Base-by-base conservation (phyloP, 37 sponge, comb jelly and placozoan species). In the Geodia barretti region DNA sequence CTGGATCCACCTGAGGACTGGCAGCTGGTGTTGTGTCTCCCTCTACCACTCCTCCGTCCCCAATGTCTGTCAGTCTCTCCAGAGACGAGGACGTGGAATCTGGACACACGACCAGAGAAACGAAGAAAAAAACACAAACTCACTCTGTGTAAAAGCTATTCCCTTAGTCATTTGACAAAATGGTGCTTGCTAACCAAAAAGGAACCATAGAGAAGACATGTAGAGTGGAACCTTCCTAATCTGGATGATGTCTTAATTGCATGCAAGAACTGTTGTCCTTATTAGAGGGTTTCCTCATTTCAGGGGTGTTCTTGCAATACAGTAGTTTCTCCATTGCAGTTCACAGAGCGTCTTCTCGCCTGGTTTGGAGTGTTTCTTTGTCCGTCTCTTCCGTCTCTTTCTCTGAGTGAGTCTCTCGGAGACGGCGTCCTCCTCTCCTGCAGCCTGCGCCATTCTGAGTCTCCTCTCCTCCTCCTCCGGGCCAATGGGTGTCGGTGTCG, bases 281-380 rank as follows among this genome's bases (percentile, higher is more conserved):
- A n/a, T n/a, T n/a, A n/a, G n/a, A n/a, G n/a, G n/a, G n/a, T n/a
- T n/a, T n/a, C n/a, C n/a, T n/a, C n/a, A n/a, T n/a, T n/a, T n/a
- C n/a, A n/a, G n/a, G n/a, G n/a, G n/a, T n/a, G n/a, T n/a, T n/a
- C n/a, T n/a, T n/a, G n/a, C n/a, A n/a, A n/a, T n/a, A n/a, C n/a
- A n/a, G n/a, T n/a, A n/a, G n/a, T n/a, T n/a, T n/a, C n/a, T n/a
- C n/a, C n/a, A n/a, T 28, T 62, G 64, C 64, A 62, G 26, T n/a
- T 62, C 64, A 62, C 64, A 58, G 11, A 28, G 26, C 64, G n/a
- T n/a, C n/a, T n/a, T n/a, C n/a, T n/a, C n/a, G n/a, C n/a, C n/a
- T n/a, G n/a, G n/a, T n/a, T n/a, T n/a, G n/a, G 83, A 75, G 54
- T 32, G 34, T 75, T 83, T 84, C 41, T 68, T 76, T 31, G 31